phyloP scores from a whole-genome alignment of 2,113 vertebrate species.

The Elgaria multicarinata region DNA sequence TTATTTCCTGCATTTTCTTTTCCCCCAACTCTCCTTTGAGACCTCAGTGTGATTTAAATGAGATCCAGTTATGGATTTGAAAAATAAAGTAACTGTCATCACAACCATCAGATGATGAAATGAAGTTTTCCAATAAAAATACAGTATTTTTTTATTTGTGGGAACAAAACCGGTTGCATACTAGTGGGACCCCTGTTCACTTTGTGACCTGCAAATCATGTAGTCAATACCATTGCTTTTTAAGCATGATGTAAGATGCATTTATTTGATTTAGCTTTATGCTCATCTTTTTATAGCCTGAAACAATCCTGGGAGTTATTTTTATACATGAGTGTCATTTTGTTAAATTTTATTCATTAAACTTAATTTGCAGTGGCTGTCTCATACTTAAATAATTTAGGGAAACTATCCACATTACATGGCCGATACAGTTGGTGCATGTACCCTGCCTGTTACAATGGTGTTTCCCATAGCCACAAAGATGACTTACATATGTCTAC shows the following conservation, averaged over 20 bases:
- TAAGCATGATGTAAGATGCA: conserved; percentile 8
- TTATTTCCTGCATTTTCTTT: neutral
- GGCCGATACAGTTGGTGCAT: neutral
- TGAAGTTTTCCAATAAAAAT: neutral
- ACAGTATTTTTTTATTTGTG: neutral
- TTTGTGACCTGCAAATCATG: neutral
- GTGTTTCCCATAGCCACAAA: neutral
- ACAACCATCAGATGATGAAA: neutral
- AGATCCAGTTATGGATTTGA: neutral
- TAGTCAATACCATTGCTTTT: neutral
- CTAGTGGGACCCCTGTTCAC: neutral
- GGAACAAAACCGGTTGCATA: conserved; percentile 27
- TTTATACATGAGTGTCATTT: conserved; percentile 33
- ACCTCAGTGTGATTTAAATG: conserved; percentile 5
- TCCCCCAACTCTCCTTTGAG: neutral
- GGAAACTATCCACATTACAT: neutral
- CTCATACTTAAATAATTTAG: neutral
- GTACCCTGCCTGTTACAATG: neutral
- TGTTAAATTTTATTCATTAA: conserved; percentile 22
- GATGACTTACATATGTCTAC: neutral
- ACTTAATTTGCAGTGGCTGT: neutral
- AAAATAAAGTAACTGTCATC: neutral
- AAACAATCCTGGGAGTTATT: conserved; percentile 29
- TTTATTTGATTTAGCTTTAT: conserved; percentile 19
- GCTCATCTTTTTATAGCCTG: conserved; percentile 32